Conservation (phyloP, 2,113 vertebrate genomes). For the Hippopotamus amphibius region DNA sequence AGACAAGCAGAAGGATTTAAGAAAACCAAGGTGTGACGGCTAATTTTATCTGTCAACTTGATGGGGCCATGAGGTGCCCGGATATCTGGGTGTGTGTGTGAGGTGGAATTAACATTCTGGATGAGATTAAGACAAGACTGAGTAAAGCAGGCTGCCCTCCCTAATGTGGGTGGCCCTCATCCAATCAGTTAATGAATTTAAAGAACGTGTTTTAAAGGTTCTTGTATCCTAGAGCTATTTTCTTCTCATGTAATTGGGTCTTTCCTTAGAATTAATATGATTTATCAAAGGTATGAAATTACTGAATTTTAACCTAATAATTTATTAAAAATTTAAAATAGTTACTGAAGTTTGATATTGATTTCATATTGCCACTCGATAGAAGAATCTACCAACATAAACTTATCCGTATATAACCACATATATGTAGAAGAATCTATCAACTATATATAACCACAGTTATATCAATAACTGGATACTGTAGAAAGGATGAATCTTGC, state of each 20-base stretch:
- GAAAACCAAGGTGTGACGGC: background rate
- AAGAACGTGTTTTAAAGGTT: background rate
- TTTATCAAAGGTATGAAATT: background rate
- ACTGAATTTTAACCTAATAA: conserved; percentile 32
- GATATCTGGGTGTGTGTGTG: background rate
- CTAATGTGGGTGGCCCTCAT: background rate
- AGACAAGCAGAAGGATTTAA: background rate
- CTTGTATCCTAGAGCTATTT: background rate
- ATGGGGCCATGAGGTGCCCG: background rate
- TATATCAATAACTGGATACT: background rate
- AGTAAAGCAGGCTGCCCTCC: background rate
- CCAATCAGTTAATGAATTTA: background rate
- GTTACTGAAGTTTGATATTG: background rate
- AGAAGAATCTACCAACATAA: background rate
- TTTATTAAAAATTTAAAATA: background rate
- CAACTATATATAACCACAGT: background rate
- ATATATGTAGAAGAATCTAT: background rate
- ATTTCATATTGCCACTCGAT: background rate
- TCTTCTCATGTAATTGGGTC: background rate
- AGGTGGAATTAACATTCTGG: background rate
- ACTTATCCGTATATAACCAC: background rate
- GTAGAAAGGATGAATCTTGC: background rate
- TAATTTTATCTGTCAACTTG: background rate
- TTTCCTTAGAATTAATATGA: conserved; percentile 2
- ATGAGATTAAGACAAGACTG: background rate